Conservation (phyloP, 1,140 invertebrate species). For the Arctopsyche grandis region DNA sequence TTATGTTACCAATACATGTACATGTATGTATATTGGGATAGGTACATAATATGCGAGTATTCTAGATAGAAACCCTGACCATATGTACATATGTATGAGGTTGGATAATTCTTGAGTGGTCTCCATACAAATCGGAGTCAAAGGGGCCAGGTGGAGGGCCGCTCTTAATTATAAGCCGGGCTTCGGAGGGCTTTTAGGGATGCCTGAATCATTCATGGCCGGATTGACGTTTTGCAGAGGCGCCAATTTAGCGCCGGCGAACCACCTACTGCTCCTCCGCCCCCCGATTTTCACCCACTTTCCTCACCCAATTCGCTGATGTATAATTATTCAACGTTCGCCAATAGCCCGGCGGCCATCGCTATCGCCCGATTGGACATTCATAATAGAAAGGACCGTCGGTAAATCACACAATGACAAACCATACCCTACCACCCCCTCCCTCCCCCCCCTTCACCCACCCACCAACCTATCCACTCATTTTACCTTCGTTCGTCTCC, state of each 20-base stretch:
- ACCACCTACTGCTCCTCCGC: no score
- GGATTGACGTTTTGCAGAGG: constrained; percentile 6
- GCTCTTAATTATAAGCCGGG: constrained; percentile 4
- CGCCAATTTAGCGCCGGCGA: neutral
- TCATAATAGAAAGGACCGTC: neutral
- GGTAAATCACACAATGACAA: neutral
- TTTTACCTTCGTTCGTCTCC: no score
- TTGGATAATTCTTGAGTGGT: neutral
- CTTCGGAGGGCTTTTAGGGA: neutral
- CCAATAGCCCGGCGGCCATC: neutral
- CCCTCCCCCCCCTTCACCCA: no score
- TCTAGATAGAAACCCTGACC: no score
- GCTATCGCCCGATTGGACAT: neutral
- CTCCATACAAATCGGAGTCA: constrained; percentile 1
- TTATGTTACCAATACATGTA: no score
- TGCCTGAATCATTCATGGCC: neutral
- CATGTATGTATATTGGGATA: no score
- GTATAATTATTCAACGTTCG: neutral
- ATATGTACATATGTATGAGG: neutral
- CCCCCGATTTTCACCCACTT: no score
- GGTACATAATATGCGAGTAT: no score
- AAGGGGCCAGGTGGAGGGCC: neutral
- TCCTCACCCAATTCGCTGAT: neutral
- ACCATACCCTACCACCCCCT: no score
- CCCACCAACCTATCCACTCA: no score